phyloP scores from a whole-genome alignment of 1,140 invertebrate genomes.

The Zaprionus nigranus region DNA sequence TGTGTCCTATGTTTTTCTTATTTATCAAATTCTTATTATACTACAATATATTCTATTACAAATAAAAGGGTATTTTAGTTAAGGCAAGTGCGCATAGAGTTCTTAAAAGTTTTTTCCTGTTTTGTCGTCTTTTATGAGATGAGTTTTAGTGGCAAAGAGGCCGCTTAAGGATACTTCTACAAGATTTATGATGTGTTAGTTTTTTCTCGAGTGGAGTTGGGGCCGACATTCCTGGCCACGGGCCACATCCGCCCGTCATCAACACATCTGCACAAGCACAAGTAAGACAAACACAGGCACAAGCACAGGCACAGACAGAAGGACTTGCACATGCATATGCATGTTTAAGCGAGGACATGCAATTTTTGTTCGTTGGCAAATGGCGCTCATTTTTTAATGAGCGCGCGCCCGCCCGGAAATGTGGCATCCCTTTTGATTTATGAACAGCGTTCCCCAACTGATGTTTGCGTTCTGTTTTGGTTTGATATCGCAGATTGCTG shows the following conservation, averaged over 20 bases:
- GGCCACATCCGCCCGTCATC: constrained; percentile 2
- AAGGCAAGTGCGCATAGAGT: not conserved
- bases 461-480: constrained; percentile 35
- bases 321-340: constrained; percentile 64
- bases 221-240: constrained; percentile 8
- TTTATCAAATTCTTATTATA: too few species aligned
- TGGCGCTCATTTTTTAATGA: constrained; percentile 81
- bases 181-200: constrained; percentile 81
- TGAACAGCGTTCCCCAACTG: constrained; percentile 66
- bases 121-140: constrained; percentile 24
- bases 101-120: constrained; percentile 32
- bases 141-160: constrained; percentile 48
- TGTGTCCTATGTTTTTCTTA: too few species aligned
- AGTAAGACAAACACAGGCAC: not conserved
- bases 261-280: constrained; percentile 10
- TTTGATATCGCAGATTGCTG: constrained; percentile 2
- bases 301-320: not conserved
- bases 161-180: constrained; percentile 77
- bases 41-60: too few species aligned
- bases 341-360: constrained; percentile 65
- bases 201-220: constrained; percentile 62
- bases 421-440: constrained; percentile 73
- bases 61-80: constrained; percentile 12
- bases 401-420: constrained; percentile 62
- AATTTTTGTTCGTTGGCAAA: constrained; percentile 72